Conservation (phyloP, 2,888 invertebrate genomes). For the Spicauda simplicius region DNA sequence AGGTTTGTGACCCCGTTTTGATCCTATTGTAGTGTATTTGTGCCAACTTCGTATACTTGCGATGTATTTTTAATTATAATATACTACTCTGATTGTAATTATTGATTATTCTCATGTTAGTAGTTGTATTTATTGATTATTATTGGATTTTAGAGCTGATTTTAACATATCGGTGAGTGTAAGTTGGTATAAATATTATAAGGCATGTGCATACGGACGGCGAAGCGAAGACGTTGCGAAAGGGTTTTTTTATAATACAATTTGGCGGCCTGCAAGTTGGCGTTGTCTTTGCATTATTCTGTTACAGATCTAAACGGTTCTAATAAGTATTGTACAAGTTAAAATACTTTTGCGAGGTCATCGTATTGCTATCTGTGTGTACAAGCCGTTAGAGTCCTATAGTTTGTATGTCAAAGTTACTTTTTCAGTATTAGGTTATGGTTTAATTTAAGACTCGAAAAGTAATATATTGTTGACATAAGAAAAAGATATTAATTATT, state of each 20-base stretch:
- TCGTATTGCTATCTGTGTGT: background rate
- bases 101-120: constrained; percentile 26
- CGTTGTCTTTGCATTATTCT: no score
- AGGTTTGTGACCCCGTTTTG: constrained; percentile 61
- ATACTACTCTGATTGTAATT: constrained; percentile 29
- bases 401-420: constrained; percentile 59
- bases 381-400: constrained; percentile 43
- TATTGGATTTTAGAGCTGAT: constrained; percentile 38
- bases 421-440: constrained; percentile 80
- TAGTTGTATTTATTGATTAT: constrained; percentile 24
- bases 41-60: constrained; percentile 65
- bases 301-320: no score
- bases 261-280: background rate
- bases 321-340: background rate
- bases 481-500: constrained; percentile 44
- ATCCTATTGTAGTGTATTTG: constrained; percentile 59
- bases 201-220: constrained; percentile 11
- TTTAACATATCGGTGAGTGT: constrained; percentile 67
- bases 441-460: constrained; percentile 66
- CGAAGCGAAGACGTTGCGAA: background rate
- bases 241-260: background rate
- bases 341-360: background rate
- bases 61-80: constrained; percentile 34
- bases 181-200: constrained; percentile 65
- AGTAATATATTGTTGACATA: constrained; percentile 60